Conservation (phyloP, 1,140 invertebrate species). For the Bombus huntii region DNA sequence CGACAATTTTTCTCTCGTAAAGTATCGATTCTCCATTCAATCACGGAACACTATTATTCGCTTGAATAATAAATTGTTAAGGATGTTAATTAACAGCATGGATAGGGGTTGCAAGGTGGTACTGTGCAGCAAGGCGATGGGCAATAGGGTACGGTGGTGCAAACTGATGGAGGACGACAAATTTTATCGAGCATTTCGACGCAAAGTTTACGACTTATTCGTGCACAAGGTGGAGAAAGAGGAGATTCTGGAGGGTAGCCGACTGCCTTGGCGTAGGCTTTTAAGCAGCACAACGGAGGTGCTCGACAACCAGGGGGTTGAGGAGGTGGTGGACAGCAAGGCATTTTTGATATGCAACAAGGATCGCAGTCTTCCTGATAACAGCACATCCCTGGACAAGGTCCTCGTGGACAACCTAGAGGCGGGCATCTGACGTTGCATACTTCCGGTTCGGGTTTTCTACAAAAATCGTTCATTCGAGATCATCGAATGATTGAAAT, state of each 20-base stretch:
- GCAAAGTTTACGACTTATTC: not conserved
- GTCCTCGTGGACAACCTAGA: slow-evolving; percentile 70
- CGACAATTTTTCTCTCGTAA: not conserved
- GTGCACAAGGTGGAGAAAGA: slow-evolving; percentile 10
- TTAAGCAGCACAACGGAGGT: slow-evolving; percentile 22
- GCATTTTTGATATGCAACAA: slow-evolving; percentile 68
- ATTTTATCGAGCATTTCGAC: not conserved
- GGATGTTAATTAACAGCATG: not conserved
- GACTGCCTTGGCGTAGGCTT: not conserved
- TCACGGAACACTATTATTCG: not conserved
- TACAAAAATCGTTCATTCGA: not conserved
- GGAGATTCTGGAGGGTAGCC: slow-evolving; percentile 28
- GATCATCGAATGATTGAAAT: not conserved
- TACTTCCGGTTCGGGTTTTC: slow-evolving; percentile 71
- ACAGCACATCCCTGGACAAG: slow-evolving; percentile 70
- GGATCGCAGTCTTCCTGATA: slow-evolving; percentile 59
- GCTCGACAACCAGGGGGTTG: not conserved
- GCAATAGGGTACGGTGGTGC: not conserved
- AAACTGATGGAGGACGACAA: not conserved
- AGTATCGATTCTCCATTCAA: not conserved
- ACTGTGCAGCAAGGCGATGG: not conserved
- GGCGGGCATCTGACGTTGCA: slow-evolving; percentile 74
- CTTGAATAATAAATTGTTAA: not conserved
- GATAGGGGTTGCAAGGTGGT: not conserved
- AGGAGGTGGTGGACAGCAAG: slow-evolving; percentile 35